Evolutionary conservation across 2,888 invertebrate genomes (phyloP).

Genomic region (Pristionchus maxplancki): DNA sequence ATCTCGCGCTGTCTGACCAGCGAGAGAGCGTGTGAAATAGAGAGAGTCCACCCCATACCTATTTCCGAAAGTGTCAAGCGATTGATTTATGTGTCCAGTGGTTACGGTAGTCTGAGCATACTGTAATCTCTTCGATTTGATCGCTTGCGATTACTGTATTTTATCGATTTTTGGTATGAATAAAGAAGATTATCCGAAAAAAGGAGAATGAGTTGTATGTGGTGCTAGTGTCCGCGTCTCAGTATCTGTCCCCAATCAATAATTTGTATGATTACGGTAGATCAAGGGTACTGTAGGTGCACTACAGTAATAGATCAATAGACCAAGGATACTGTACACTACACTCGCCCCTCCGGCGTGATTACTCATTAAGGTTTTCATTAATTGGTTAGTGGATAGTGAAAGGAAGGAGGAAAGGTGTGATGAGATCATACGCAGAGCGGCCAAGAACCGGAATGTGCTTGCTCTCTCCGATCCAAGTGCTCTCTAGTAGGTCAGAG

Average conservation of each 20-base stretch:
- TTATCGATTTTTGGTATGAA: background rate
- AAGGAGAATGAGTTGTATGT: background rate
- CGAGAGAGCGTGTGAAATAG: background rate
- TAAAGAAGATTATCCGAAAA: background rate
- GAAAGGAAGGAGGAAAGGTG: conserved; percentile 15
- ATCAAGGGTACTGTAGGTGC: background rate
- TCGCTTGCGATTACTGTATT: background rate
- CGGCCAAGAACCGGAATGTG: conserved; percentile 25
- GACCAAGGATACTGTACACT: background rate
- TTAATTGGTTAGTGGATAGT: conserved; percentile 17
- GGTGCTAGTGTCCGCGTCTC: background rate
- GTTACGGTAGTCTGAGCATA: background rate
- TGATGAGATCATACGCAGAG: conserved; percentile 22
- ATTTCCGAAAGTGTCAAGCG: background rate
- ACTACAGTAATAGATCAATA: too few species aligned
- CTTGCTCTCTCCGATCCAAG: background rate
- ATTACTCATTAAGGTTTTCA: conserved; percentile 16
- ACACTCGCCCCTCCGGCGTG: background rate
- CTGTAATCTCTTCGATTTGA: background rate
- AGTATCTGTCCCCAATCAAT: background rate
- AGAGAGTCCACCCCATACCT: background rate
- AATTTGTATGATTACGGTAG: too few species aligned
- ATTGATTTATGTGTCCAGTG: background rate
- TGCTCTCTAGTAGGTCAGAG: background rate
- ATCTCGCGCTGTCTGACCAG: background rate